Conservation (phyloP, 2,797 vertebrate species). For the Hylomyscus alleni region DNA sequence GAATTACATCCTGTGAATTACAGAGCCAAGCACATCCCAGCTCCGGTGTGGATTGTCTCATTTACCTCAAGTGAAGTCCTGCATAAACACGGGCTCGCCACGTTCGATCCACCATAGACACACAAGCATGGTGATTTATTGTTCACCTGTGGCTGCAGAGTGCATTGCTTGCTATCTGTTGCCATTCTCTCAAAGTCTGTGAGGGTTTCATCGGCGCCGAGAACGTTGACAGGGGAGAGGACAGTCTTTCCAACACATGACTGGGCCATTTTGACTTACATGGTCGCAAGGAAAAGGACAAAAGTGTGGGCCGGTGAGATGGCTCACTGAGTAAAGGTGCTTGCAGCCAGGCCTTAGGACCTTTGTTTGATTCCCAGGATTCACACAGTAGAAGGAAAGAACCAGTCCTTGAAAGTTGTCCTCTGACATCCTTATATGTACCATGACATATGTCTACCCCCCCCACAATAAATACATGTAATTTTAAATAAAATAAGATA, state of each 20-base stretch:
- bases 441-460: not conserved
- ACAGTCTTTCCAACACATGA: not conserved
- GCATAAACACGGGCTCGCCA: not conserved
- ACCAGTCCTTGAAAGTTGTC: not conserved
- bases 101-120: not conserved
- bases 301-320: not conserved
- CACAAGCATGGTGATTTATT: conserved; percentile 2
- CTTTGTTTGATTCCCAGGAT: not conserved
- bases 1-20: not conserved
- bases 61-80: not conserved
- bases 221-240: not conserved
- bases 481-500: not conserved
- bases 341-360: not conserved
- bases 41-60: conserved; percentile 3
- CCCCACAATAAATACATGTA: not conserved
- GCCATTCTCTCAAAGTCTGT: not conserved
- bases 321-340: not conserved
- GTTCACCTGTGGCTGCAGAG: not conserved
- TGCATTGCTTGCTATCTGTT: not conserved
- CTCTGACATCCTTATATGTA: not conserved
- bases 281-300: not conserved
- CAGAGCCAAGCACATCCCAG: not conserved
- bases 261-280: not conserved
- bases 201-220: not conserved
- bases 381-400: not conserved